Evolutionary conservation across 2,888 invertebrate species (phyloP).

Genomic region (Dasypolia templi): DNA sequence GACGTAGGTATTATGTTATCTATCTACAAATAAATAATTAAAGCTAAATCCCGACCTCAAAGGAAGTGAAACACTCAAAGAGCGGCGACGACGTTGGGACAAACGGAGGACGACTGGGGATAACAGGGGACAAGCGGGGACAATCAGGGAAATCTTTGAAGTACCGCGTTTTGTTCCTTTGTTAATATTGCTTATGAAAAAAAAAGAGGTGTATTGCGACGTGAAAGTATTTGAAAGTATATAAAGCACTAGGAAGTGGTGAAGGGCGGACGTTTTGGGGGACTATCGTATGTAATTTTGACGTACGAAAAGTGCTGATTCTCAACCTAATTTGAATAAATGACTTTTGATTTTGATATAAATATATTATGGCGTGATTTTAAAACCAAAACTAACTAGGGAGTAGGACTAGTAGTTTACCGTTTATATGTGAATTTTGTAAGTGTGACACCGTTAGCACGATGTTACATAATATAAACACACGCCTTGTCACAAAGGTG

Average conservation of each 20-base stretch:
- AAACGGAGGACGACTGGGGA: conserved; percentile 31
- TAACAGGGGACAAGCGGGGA: conserved; percentile 31
- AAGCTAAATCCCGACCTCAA: conserved; percentile 25
- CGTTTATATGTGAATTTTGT: neutral
- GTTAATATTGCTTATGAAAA: conserved; percentile 47
- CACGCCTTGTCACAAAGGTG: too few species aligned
- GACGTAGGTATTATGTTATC: conserved; percentile 3
- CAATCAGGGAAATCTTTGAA: conserved; percentile 60
- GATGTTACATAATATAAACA: neutral
- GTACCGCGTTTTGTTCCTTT: conserved; percentile 57
- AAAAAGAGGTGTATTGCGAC: conserved; percentile 37
- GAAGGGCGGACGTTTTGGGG: too few species aligned
- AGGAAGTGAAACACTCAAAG: conserved; percentile 55
- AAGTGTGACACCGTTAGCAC: neutral
- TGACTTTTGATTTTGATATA: too few species aligned
- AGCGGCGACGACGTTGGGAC: conserved; percentile 14
- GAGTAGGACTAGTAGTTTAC: neutral
- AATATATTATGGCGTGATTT: conserved; percentile 15
- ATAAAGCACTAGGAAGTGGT: too few species aligned
- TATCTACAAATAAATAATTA: conserved; percentile 20
- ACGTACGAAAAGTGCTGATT: too few species aligned
- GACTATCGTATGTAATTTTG: too few species aligned
- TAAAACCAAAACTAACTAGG: neutral
- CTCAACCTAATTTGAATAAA: too few species aligned
- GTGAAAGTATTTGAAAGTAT: conserved; percentile 14